Conservation (phyloP, 1,140 invertebrate genomes). For the Drosophila nikananu region DNA sequence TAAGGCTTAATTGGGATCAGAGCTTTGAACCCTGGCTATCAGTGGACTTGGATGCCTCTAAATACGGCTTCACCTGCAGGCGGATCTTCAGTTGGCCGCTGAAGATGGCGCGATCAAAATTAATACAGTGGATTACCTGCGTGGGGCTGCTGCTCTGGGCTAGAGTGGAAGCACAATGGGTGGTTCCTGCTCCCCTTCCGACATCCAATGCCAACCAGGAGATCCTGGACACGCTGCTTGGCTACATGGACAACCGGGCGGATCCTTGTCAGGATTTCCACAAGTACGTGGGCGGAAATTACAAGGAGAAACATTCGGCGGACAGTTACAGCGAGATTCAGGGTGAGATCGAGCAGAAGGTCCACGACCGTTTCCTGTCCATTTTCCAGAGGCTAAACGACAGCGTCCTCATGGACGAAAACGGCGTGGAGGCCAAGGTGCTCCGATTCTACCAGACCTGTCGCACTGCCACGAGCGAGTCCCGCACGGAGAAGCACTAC, state of each 20-base stretch:
- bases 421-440: constrained; percentile 45
- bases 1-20: constrained; percentile 6
- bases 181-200: not conserved
- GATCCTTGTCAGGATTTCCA: constrained; percentile 32
- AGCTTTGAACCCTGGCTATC: constrained; percentile 2
- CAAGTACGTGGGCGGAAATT: constrained; percentile 57
- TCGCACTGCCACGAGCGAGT: not conserved
- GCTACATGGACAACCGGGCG: constrained; percentile 17
- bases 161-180: constrained; percentile 14
- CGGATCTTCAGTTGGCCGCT: constrained; percentile 7
- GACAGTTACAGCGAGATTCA: constrained; percentile 47
- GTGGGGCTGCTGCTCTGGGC: constrained; percentile 8
- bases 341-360: constrained; percentile 47
- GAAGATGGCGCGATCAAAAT: constrained; percentile 14
- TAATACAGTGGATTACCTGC: not conserved
- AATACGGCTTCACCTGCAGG: constrained; percentile 1
- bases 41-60: not conserved
- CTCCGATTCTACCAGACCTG: constrained; percentile 49
- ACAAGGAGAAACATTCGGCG: constrained; percentile 29
- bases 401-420: constrained; percentile 5
- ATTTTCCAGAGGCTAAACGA: constrained; percentile 25
- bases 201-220: not conserved
- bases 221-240: constrained; percentile 6
- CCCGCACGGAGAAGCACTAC: constrained; percentile 23
- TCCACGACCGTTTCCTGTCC: constrained; percentile 34